A percentile compares a stretch with the other conserved stretches of the same genome.
Evolutionary conservation across 2,888 invertebrate genomes (phyloP).

Genomic region (Lysandra bellargus): DNA sequence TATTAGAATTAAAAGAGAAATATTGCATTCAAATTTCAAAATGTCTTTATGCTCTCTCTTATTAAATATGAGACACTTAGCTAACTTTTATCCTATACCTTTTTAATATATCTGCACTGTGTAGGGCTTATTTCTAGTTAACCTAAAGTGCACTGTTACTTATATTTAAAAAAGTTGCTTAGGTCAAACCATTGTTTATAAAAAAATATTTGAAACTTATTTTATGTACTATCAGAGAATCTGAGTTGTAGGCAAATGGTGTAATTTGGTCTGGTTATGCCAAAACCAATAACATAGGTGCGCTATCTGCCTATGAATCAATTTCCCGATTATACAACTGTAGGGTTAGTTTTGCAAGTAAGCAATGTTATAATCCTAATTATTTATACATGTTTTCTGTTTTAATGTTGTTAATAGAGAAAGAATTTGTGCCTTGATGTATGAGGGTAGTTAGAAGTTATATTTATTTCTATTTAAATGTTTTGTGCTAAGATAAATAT

Average conservation of each 20-base stretch:
- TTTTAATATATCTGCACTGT: slow-evolving; percentile 1
- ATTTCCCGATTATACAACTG: not conserved
- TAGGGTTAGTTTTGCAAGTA: not conserved
- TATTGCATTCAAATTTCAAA: not conserved
- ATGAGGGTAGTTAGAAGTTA: slow-evolving; percentile 22
- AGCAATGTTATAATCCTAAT: not conserved
- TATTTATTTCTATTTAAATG: slow-evolving; percentile 22
- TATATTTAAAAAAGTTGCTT: not conserved
- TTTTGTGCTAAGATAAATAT: slow-evolving; percentile 22
- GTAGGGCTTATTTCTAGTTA: slow-evolving; percentile 13
- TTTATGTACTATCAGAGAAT: not conserved
- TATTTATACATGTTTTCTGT: slow-evolving; percentile 6
- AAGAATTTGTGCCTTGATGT: slow-evolving; percentile 8
- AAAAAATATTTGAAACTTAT: not conserved
- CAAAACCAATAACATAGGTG: not conserved
- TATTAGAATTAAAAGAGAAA: not conserved
- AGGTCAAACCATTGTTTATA: not conserved
- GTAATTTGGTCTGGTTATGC: too few species aligned
- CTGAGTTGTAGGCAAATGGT: not conserved
- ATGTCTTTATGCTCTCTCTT: not conserved
- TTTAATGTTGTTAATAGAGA: not conserved
- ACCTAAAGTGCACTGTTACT: not conserved
- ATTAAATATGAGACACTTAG: not conserved
- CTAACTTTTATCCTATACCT: not conserved
- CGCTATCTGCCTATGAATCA: not conserved